These are phyloP conservation scores for Allygus modestus DNA, from an alignment of 2,888 invertebrate species.

Conservation along the genomic window DNA sequence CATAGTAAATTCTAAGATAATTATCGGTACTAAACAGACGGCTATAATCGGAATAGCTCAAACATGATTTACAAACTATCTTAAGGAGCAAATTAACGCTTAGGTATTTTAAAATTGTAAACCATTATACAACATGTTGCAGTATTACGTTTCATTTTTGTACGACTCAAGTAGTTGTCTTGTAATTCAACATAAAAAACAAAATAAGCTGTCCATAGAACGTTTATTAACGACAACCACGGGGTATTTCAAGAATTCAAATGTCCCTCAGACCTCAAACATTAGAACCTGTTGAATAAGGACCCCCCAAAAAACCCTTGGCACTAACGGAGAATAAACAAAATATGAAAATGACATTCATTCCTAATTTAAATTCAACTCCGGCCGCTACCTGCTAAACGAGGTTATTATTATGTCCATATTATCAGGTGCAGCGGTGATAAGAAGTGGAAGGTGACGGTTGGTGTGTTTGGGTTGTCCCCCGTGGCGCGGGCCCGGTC, in stretches of 20 bases:
- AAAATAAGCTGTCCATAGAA: no score
- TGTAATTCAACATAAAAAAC: no score
- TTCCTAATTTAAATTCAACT: conserved; percentile 25
- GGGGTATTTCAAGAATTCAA: background rate
- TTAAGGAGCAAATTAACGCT: no score
- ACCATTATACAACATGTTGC: no score
- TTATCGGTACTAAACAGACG: no score
- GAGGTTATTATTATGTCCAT: conserved; percentile 11
- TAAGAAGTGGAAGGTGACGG: conserved; percentile 16
- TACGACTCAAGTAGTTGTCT: no score
- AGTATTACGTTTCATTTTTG: no score
- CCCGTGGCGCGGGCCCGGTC: background rate
- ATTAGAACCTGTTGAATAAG: background rate
- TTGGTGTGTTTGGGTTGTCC: conserved; percentile 8
- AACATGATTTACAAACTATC: no score
- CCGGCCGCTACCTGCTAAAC: conserved; percentile 13
- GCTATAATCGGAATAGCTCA: no score
- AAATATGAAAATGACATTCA: conserved; percentile 26
- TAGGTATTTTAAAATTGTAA: no score
- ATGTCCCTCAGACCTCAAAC: background rate
- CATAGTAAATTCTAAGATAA: no score
- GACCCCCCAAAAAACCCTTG: conserved; percentile 2
- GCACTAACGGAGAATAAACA: background rate
- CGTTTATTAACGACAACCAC: no score
- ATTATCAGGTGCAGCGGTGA: conserved; percentile 38